Base-by-base conservation (phyloP, 2,888 invertebrate genomes). In the Thymelicus lineola region DNA sequence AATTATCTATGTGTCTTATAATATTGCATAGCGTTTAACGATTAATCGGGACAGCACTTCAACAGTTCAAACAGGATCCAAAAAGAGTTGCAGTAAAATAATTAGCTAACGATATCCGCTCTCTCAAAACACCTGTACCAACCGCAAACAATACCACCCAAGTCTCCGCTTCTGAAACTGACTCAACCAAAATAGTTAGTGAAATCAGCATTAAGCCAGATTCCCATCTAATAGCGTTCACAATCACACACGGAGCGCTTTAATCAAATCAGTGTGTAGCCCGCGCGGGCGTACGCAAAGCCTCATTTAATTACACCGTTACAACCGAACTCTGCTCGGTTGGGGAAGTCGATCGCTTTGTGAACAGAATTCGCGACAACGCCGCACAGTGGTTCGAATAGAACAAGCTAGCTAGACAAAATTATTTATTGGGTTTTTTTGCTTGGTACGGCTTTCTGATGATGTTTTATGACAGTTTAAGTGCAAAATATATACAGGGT, bases 231-330 rank as follows among this genome's bases (percentile, higher is more conserved):
- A 53, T 53, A 53, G 53, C 14, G 20, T 53, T 53, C 53, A 53
- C 53, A 53, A 53, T 53, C 53, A 53, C 53, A 53, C 53, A 53
- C 53, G 10, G 53, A 53, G 53, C 53, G 53, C 12, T 53, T 53
- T 53, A 53, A 53, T 53, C 53, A 53, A 53, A 53, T 53, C 53
- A 53, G 53, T 53, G 53, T 53, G 53, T 53, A 53, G 20, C 53
- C 53, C 53, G 53, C 53, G 10, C 53, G 53, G n/a, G 53, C 10
- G 53, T 53, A 53, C 53, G 53, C 53, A 53, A 50, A 53, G 42
- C 60, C 60, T 28, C 46, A 61, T 46, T 61, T 46, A 61, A 61
- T 61, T 61, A 61, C 46, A 61, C 60, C 60, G 60, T 46, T 20
- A 46, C 61, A n/a, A 46, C 61, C 20, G 53, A 50, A 50, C 48